A percentile compares a stretch with the other conserved stretches of the same genome.
Evolutionary conservation across 2,888 invertebrate species (phyloP).

Genomic region (Pseudococcus longispinus): DNA sequence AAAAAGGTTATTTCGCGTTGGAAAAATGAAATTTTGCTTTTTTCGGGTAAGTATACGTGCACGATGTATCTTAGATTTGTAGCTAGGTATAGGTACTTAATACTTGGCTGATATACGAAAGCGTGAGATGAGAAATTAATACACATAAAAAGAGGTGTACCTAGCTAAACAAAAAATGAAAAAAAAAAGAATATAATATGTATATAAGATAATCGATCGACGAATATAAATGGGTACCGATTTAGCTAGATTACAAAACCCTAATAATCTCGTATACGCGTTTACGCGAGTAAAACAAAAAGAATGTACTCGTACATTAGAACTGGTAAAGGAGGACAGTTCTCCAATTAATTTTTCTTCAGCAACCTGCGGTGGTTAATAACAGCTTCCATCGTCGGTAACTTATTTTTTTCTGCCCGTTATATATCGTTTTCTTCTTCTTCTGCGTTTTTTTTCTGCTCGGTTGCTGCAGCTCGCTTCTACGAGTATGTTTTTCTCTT

Average conservation of each 20-base stretch:
- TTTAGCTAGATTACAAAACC: conserved; percentile 22
- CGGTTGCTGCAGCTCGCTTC: conserved; percentile 17
- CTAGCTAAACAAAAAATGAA: not conserved
- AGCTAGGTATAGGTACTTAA: not conserved
- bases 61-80: too few species aligned
- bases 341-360: conserved; percentile 55
- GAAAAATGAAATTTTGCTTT: not conserved
- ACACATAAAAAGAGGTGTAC: not conserved
- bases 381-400: conserved; percentile 54
- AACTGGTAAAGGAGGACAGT: conserved; percentile 47
- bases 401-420: conserved; percentile 49
- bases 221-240: not conserved
- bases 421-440: conserved; percentile 45
- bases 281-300: conserved; percentile 35
- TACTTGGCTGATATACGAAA: not conserved
- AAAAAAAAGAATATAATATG: not conserved
- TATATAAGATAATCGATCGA: not conserved
- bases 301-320: conserved; percentile 23
- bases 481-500: conserved; percentile 21
- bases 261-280: conserved; percentile 13
- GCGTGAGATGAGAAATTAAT: conserved; percentile 6
- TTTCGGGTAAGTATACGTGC: not conserved
- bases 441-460: conserved; percentile 37
- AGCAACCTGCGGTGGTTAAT: conserved; percentile 50
- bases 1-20: not conserved